Evolutionary conservation across 2,113 vertebrate genomes (phyloP), one percentile per base, ranked within the genome.

Genomic region (Fulica atra): DNA sequence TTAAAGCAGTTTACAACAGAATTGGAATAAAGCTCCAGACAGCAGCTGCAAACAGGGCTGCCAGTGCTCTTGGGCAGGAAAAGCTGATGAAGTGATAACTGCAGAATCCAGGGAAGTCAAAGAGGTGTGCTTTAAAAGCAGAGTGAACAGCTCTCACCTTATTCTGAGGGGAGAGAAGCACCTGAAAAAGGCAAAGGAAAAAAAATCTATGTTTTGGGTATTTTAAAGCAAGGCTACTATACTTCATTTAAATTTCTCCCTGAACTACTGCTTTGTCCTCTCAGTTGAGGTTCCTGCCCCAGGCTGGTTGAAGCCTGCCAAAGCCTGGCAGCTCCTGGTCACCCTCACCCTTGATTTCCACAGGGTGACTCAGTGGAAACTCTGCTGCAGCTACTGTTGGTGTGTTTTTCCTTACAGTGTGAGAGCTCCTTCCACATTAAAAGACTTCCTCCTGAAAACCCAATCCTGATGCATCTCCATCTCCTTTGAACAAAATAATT

Each of bases 401-500:
- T 90, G 68, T 72, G 60, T 11, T 82, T 89, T 82, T 42, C 38
- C 82, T 72, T 46, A 61, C 9, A 83, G 14, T 25, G 24, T 63
- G 50, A 90, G 42, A 90, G 20, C 23, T 78, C 56, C 60, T 88
- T 74, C 83, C 72, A 92, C 81, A 94, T 88, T 63, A 93, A 93
- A 88, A 96, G 61, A 51, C 28, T 92, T 92, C 46, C 60, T 60
- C 14, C 16, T 86, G 61, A 81, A 94, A 72, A 81, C 7, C 42
- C n/a, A 71, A 64, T 31, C 42, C 60, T 54, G 51, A 38, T 63
- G 20, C 12, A 50, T 44, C 53, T 87, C 56, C 25, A 4, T 8
- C 29, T 76, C 12, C 38, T 35, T 35, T 78, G n/a, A 86, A 63
- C 5, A 2, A 54, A 77, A 35, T 42, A 0, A 0, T 1, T 19